These are phyloP conservation scores for Parotocinclus haroldoi DNA, from an alignment of 2,797 vertebrate species.

Conservation along the genomic window DNA sequence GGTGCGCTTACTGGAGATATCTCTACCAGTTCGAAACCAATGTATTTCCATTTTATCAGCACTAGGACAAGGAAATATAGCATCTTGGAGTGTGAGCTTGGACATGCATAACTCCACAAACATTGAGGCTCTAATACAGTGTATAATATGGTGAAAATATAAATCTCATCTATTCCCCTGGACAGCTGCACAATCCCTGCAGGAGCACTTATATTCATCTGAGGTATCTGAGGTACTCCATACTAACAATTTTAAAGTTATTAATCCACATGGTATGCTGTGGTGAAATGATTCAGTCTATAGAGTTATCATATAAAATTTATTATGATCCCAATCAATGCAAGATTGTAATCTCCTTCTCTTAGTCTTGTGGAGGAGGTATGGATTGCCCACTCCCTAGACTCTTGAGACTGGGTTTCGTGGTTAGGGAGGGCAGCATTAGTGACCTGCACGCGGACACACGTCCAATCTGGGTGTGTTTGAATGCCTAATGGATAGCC, in stretches of 20 bases:
- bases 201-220: not conserved
- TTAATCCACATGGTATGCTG: slow-evolving; percentile 12
- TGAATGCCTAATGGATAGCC: slow-evolving; percentile 49
- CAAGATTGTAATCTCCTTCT: slow-evolving; percentile 36
- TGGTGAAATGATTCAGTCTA: slow-evolving; percentile 30
- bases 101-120: no score
- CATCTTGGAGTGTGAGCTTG: no score
- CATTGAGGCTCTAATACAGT: not conserved
- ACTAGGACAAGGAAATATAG: no score
- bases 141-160: not conserved
- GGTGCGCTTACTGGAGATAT: no score
- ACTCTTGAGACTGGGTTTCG: slow-evolving; percentile 39
- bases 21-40: no score
- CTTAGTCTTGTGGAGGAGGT: slow-evolving; percentile 30
- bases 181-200: not conserved
- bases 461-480: slow-evolving; percentile 45
- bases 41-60: no score
- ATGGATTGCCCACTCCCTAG: slow-evolving; percentile 24
- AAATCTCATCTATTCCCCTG: not conserved
- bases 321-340: slow-evolving; percentile 46
- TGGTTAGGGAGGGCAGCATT: slow-evolving; percentile 48
- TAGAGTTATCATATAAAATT: slow-evolving; percentile 41
- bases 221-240: not conserved
- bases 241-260: slow-evolving; percentile 6
- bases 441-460: slow-evolving; percentile 46